These are phyloP conservation scores for Pteria penguin DNA, from an alignment of 2,888 invertebrate species.

Conservation along the genomic window DNA sequence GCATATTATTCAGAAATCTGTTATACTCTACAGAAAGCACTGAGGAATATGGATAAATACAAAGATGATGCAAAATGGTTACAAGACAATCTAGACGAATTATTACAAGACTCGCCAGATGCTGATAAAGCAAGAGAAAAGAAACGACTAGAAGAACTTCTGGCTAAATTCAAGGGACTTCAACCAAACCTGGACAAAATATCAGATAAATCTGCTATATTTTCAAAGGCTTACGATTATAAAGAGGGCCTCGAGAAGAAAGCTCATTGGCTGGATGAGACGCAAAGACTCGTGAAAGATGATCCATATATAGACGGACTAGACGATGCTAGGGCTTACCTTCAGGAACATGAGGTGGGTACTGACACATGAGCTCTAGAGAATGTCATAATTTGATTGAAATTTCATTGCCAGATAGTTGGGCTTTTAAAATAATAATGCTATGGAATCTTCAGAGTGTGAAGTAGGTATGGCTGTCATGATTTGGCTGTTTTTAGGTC, in stretches of 20 bases:
- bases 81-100: constrained; percentile 92
- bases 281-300: constrained; percentile 68
- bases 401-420: neutral
- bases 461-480: too few relatives aligned
- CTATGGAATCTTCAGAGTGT: too few relatives aligned
- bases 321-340: constrained; percentile 70
- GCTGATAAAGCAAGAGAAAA: constrained; percentile 90
- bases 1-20: too few relatives aligned
- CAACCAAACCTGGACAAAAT: constrained; percentile 95
- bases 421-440: neutral
- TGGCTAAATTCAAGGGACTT: constrained; percentile 87
- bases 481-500: too few relatives aligned
- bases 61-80: constrained; percentile 96
- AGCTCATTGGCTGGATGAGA: constrained; percentile 83
- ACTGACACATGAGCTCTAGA: too few relatives aligned
- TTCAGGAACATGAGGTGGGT: constrained; percentile 75
- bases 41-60: constrained; percentile 67
- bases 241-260: constrained; percentile 93
- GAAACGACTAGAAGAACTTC: constrained; percentile 86
- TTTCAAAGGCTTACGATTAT: constrained; percentile 95
- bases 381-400: too few relatives aligned
- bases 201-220: constrained; percentile 94
- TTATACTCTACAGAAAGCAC: constrained; percentile 62
- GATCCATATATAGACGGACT: constrained; percentile 72
- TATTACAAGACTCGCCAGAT: constrained; percentile 91